Evolutionary conservation across 2,797 vertebrate species (phyloP), one percentile per base, ranked within the genome.

Genomic region (Bovichtus diacanthus): DNA sequence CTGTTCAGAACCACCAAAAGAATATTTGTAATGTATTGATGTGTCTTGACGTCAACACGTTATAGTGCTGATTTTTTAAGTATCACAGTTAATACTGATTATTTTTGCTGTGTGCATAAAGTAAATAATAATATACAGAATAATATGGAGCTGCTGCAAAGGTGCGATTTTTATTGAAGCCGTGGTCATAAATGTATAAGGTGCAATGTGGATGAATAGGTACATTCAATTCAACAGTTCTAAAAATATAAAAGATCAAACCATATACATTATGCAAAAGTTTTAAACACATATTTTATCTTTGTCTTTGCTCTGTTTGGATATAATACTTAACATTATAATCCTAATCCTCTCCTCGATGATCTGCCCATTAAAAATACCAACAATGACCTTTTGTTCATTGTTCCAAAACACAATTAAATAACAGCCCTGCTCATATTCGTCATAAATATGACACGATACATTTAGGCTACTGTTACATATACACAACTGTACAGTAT

Each of bases 281-380:
- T 36, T n/a, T 72, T 50, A 9, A 64, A 39, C 25, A 61, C 12
- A 56, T 75, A 68, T 84, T 78, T 76, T 58, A 43, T 51, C 56
- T 63, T 55, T 38, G 60, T 73, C 15, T 54, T 55, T 55, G 10
- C 15, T 59, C 9, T 46, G n/a, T 83, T 55, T 47, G 9, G 9
- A 39, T 43, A 72, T 44, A 13, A 76, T 77, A 82, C 69, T 84
- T 69, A 78, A 54, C 46, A 73, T 77, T 87, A 25, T 91, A 92
- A 93, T 91, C 89, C 85, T 91, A 88, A 90, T 90, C 88, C 68
- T 60, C 46, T 61, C 77, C 77, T 79, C 46, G 49, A 82, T 75
- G 25, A 74, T 38, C 51, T 81, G 74, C 72, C 51, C 54, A 80
- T 82, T 70, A 70, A 84, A 34, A 85, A 86, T 38, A 68, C 39